Base-by-base conservation (phyloP, 2,888 invertebrate species). In the Phortica magna region DNA sequence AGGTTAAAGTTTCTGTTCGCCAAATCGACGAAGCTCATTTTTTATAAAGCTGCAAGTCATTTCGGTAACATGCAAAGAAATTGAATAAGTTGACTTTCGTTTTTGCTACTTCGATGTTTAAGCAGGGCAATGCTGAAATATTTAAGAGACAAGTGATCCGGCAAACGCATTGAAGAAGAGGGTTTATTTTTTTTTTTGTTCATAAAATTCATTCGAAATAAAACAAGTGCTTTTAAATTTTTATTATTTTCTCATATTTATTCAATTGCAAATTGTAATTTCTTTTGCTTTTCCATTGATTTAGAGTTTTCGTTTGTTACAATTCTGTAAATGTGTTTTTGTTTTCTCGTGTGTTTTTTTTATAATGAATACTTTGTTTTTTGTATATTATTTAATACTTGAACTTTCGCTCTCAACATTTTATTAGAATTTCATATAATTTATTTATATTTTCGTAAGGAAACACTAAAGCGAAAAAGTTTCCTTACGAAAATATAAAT, bases 201-300 rank as follows among this genome's bases (percentile, higher is more conserved):
- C n/a, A n/a, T n/a, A n/a, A n/a, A n/a, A n/a, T n/a, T n/a, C n/a
- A n/a, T n/a, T 48, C 2, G 14, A 48, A 48, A 48, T 48, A 48
- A 48, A 48, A 48, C 48, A 48, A 48, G n/a, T 39, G 22, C 31
- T 42, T 43, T 43, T 68, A 17, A 68, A 68, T 19, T 68, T 43
- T n/a, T 43, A 43, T 68, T 68, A 68, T 68, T 68, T 43, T 43
- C n/a, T 48, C 43, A 22, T 68, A 42, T 68, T 68, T 68, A 68
- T 68, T 68, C 39, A 22, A 67, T 42, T 67, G 67, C 14, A 67
- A n/a, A 31, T 31, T 31, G 67, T 67, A 67, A 67, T 67, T 67
- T 43, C 19, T n/a, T n/a, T 14, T 65, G 42, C 43, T 7, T 19
- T 68, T 68, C 42, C n/a, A 31, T 31, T 31, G 31, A 31, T 31